A percentile compares a stretch with the other conserved stretches of the same genome.
Evolutionary conservation across 2,797 vertebrate species (phyloP).

Genomic region (Cossypha heuglini): DNA sequence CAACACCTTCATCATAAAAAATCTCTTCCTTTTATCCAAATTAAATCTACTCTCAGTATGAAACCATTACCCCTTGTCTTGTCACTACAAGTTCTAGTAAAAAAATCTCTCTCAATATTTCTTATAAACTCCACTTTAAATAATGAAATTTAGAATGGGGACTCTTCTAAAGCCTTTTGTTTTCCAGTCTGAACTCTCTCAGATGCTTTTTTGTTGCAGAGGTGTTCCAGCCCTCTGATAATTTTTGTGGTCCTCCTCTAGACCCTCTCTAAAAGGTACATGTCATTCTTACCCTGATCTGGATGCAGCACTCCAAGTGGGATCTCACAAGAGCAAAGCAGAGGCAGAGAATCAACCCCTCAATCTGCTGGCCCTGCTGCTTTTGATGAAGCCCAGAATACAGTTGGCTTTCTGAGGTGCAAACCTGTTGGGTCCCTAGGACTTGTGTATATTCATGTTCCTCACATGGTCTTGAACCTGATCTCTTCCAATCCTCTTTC

Average conservation of each 20-base stretch:
- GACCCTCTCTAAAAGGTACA: not conserved
- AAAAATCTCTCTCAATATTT: not conserved
- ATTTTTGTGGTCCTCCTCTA: not conserved
- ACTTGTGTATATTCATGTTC: not conserved
- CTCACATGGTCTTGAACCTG: not conserved
- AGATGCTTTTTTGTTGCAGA: not conserved
- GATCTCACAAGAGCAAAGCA: not conserved
- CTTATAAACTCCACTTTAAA: not conserved
- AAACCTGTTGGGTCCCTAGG: not conserved
- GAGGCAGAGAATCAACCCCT: not conserved
- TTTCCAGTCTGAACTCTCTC: not conserved
- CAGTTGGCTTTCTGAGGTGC: accelerated
- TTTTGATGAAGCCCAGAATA: not conserved
- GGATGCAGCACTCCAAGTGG: not conserved
- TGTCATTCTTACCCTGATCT: no score
- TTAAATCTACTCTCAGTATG: not conserved
- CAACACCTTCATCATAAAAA: not conserved
- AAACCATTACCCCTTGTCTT: not conserved
- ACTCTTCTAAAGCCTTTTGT: not conserved
- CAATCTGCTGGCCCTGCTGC: not conserved
- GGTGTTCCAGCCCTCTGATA: not conserved
- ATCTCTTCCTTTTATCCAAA: not conserved
- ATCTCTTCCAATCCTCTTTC: not conserved
- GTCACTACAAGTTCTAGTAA: not conserved
- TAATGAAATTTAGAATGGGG: not conserved